Percentiles rank a stretch among this genome's conserved stretches.
Conservation (phyloP, 2,888 invertebrate species). For the Torymus texanus region DNA sequence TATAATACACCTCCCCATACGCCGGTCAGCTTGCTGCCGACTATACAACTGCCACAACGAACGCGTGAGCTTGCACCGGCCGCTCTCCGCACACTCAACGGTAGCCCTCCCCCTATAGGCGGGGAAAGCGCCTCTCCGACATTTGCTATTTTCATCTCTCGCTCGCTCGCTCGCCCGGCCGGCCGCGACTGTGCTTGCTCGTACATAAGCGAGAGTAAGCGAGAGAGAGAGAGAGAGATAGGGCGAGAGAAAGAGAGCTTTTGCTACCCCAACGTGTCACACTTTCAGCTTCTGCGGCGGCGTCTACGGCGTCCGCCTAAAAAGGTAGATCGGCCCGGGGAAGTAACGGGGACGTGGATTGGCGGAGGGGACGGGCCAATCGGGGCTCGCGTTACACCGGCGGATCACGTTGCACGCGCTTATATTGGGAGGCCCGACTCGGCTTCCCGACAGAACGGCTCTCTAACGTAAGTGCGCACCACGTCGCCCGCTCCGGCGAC, state of each 20-base stretch:
- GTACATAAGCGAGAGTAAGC: too few species aligned
- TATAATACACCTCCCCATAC: too few species aligned
- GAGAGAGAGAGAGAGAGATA: constrained; percentile 16
- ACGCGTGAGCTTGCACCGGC: too few species aligned
- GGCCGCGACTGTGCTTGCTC: neutral
- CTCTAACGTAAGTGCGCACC: constrained; percentile 92
- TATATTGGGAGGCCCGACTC: constrained; percentile 84
- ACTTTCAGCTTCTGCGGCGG: constrained; percentile 64
- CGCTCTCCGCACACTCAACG: constrained; percentile 52
- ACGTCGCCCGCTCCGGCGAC: constrained; percentile 31
- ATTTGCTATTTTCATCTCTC: constrained; percentile 71
- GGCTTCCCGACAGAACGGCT: constrained; percentile 95
- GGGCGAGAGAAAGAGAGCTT: neutral
- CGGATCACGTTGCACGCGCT: constrained; percentile 88
- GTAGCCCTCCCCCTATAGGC: constrained; percentile 57
- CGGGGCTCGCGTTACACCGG: constrained; percentile 74
- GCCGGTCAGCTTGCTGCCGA: too few species aligned
- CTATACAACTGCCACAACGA: too few species aligned
- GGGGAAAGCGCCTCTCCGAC: neutral
- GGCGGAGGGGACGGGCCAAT: constrained; percentile 76
- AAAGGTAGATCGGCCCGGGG: constrained; percentile 79
- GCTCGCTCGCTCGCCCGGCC: constrained; percentile 1
- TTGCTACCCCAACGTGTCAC: constrained; percentile 64
- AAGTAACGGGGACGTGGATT: constrained; percentile 76
- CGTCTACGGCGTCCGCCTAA: constrained; percentile 76